phyloP scores from a whole-genome alignment of 1,140 invertebrate species.

The Phthorimaea operculella region DNA sequence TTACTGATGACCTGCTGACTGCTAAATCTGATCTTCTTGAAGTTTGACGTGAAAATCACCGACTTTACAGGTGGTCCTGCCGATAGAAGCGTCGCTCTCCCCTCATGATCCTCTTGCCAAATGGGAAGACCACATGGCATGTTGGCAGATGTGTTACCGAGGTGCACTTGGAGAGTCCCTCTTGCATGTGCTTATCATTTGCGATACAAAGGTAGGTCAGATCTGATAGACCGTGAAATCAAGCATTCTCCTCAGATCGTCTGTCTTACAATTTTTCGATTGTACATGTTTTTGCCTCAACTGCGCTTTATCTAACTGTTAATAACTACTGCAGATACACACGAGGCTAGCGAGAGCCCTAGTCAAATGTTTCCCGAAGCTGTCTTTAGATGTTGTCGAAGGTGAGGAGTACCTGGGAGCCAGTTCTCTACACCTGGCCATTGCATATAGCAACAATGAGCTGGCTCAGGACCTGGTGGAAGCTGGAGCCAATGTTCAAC shows the following conservation, averaged over 20 bases:
- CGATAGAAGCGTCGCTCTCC: conserved; percentile 83
- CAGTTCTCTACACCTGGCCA: conserved; percentile 94
- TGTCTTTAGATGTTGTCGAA: conserved; percentile 95
- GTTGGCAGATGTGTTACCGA: conserved; percentile 97
- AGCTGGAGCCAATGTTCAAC: conserved; percentile 89
- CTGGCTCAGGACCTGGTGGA: conserved; percentile 93
- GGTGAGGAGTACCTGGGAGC: conserved; percentile 97
- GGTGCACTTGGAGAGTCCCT: conserved; percentile 95
- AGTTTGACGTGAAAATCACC: no score
- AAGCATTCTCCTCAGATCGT: no score
- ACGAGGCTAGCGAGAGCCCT: conserved; percentile 87
- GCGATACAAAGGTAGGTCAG: conserved; percentile 80
- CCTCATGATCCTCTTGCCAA: conserved; percentile 85
- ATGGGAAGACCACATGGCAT: conserved; percentile 91
- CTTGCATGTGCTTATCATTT: conserved; percentile 94
- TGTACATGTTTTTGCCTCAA: no score
- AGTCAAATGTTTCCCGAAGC: conserved; percentile 89
- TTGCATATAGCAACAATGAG: conserved; percentile 96
- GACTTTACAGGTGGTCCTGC: conserved; percentile 74
- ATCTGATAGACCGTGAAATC: no score
- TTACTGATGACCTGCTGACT: no score
- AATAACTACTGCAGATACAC: conserved; percentile 67
- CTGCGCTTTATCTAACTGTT: no score
- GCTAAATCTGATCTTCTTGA: no score
- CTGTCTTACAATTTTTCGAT: no score